Evolutionary conservation across 2,888 invertebrate species (phyloP), one percentile per base, ranked within the genome.

Genomic region (Lymantria monacha): DNA sequence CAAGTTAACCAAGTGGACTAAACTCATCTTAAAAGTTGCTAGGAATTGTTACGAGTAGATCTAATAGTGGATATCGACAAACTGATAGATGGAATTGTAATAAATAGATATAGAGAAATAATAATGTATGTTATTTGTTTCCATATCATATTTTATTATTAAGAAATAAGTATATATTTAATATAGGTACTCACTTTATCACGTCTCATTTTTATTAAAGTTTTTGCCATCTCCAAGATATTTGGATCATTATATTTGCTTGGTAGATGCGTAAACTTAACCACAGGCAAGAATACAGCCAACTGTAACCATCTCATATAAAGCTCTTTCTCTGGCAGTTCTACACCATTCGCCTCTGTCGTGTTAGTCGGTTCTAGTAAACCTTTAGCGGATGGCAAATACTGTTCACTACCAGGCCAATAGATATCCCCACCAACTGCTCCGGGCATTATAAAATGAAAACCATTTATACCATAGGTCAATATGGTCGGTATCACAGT

Each of bases 281-380:
- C 96, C 0, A 97, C 96, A 0, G 98, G 98, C 67, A 99, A 85
- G 79, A 98, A 98, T 0, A 97, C 96, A 1, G 96, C 95, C 72
- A 98, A 88, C 76, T 98, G 97, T 48, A 98, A 81, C 98, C 98
- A 99, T 53, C 98, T 92, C 61, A 97, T 94, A 70, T 96, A 98
- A 47, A 98, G 83, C 74, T 98, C 97, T 59, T 94, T 93, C 62
- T 96, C 95, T 0, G 96, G 96, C 38, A 96, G 76, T 12, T 85
- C 87, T 63, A 79, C 89, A 50, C 78, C 87, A 50, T 88, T 91
- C 38, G 89, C 90, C 49, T 88, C 83, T 0, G 84, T 83, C 0
- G 74, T 62, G 44, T 83, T 87, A 7, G 72, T 78, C 11, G 60
- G 69, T 37, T 84, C 87, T 45, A 73, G 59, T 10, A 71, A 85